Percentiles rank a stretch among this genome's conserved stretches.
Evolutionary conservation across 2,113 vertebrate genomes (phyloP).

Genomic region (Conger conger): DNA sequence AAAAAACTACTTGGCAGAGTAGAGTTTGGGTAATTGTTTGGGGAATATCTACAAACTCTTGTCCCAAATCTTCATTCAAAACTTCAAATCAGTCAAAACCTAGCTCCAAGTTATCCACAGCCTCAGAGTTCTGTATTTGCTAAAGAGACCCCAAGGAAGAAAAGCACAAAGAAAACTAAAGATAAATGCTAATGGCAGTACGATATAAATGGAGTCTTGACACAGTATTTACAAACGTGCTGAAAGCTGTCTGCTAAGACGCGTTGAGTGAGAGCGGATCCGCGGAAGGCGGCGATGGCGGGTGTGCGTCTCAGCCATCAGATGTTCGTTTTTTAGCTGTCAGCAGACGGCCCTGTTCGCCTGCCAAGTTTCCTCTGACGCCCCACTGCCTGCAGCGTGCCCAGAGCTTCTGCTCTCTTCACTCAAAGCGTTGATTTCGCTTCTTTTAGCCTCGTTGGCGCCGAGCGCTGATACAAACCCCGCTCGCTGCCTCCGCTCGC

Average conservation of each 20-base stretch:
- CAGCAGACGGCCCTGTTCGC: conserved; percentile 80
- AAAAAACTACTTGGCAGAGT: neutral
- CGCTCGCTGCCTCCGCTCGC: conserved; percentile 69
- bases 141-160: conserved; percentile 45
- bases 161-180: conserved; percentile 31
- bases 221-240: conserved; percentile 70
- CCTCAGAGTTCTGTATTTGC: conserved; percentile 45
- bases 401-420: conserved; percentile 85
- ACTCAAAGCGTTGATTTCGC: conserved; percentile 89
- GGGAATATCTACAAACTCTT: neutral
- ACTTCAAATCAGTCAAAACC: neutral
- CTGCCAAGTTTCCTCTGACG: conserved; percentile 81
- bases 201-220: conserved; percentile 67
- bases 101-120: neutral
- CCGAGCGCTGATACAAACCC: conserved; percentile 64
- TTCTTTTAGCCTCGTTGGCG: conserved; percentile 88
- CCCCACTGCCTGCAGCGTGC: conserved; percentile 86
- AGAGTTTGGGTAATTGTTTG: neutral
- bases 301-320: conserved; percentile 77
- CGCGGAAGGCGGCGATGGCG: conserved; percentile 67
- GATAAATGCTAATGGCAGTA: conserved; percentile 64
- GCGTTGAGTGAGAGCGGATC: conserved; percentile 63
- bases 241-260: conserved; percentile 70
- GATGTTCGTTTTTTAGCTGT: conserved; percentile 85
- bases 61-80: neutral